Evolutionary conservation across 2,113 vertebrate species (phyloP).

Genomic region (Todiramphus saurophagus): DNA sequence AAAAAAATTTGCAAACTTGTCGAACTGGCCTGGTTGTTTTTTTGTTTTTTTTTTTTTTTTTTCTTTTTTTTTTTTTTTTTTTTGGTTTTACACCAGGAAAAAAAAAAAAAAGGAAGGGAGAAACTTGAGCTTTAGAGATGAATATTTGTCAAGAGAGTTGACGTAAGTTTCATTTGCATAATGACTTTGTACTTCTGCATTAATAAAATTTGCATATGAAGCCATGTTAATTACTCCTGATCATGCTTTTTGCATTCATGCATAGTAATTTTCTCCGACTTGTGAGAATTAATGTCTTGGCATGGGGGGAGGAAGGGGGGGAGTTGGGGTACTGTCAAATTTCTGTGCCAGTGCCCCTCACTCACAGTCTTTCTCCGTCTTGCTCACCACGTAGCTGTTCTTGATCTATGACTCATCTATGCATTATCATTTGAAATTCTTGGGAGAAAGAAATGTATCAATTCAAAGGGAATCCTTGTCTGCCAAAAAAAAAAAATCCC

Average conservation of each 20-base stretch:
- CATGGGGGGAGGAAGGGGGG: slow-evolving; percentile 77
- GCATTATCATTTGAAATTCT: slow-evolving; percentile 71
- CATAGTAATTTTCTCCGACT: slow-evolving; percentile 99
- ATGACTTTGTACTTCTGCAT: slow-evolving; percentile 99
- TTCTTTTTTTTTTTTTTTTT: slow-evolving; percentile 7
- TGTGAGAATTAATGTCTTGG: slow-evolving; percentile 99
- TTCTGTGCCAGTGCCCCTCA: slow-evolving; percentile 77
- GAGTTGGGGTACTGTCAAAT: slow-evolving; percentile 77
- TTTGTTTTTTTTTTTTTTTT: slow-evolving; percentile 9
- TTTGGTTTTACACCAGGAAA: slow-evolving; percentile 59
- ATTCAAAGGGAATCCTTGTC: slow-evolving; percentile 69
- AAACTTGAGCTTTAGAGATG: slow-evolving; percentile 93
- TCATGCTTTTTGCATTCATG: slow-evolving; percentile 99
- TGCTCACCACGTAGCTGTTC: slow-evolving; percentile 63
- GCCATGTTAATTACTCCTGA: slow-evolving; percentile 99
- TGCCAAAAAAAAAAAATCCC: slow-evolving; percentile 43
- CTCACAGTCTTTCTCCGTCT: slow-evolving; percentile 59
- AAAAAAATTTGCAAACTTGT: slow-evolving; percentile 87
- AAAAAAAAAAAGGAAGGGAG: slow-evolving; percentile 77
- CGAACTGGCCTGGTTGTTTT: slow-evolving; percentile 66
- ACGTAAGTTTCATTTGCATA: slow-evolving; percentile 99
- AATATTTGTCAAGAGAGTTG: slow-evolving; percentile 99
- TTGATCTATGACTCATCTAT: slow-evolving; percentile 78
- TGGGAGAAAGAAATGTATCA: slow-evolving; percentile 71
- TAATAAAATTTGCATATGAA: slow-evolving; percentile 99